Evolutionary conservation across 2,888 invertebrate species (phyloP).

Genomic region (Ecdyonurus torrentis): DNA sequence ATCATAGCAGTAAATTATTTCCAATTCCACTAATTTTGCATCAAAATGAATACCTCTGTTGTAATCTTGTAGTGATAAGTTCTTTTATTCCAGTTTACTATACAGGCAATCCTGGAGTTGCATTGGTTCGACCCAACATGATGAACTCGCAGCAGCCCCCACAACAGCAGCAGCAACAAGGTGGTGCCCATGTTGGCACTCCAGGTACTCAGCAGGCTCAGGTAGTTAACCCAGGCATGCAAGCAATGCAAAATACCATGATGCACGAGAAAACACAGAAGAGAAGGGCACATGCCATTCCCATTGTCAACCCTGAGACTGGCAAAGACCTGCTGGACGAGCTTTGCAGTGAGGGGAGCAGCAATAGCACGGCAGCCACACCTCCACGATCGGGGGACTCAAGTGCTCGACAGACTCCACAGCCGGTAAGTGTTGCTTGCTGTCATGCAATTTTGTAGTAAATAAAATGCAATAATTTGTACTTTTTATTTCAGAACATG

Average conservation of each 20-base stretch:
- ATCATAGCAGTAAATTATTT: too few relatives aligned
- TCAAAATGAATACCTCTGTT: too few relatives aligned
- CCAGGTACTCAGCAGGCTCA: not conserved
- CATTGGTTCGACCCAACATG: not conserved
- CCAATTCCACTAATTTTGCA: too few relatives aligned
- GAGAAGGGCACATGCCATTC: constrained; percentile 11
- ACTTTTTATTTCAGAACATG: not conserved
- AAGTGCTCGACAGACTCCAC: constrained; percentile 15
- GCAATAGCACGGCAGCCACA: constrained; percentile 8
- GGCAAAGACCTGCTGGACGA: constrained; percentile 10
- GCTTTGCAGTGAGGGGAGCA: constrained; percentile 7
- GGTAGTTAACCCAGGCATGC: not conserved
- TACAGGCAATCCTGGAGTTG: not conserved
- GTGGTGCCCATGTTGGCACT: not conserved
- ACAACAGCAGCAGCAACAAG: constrained; percentile 1
- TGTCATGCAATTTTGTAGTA: not conserved
- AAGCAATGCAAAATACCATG: not conserved
- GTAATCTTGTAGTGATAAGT: too few relatives aligned
- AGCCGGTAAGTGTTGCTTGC: constrained; percentile 15
- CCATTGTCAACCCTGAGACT: constrained; percentile 14
- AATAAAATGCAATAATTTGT: not conserved
- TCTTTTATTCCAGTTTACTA: too few relatives aligned
- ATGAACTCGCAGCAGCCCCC: not conserved
- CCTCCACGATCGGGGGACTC: constrained; percentile 15
- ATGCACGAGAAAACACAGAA: not conserved